These are phyloP conservation scores for Brenthis hecate DNA, from an alignment of 2,888 invertebrate species.

Conservation along the genomic window DNA sequence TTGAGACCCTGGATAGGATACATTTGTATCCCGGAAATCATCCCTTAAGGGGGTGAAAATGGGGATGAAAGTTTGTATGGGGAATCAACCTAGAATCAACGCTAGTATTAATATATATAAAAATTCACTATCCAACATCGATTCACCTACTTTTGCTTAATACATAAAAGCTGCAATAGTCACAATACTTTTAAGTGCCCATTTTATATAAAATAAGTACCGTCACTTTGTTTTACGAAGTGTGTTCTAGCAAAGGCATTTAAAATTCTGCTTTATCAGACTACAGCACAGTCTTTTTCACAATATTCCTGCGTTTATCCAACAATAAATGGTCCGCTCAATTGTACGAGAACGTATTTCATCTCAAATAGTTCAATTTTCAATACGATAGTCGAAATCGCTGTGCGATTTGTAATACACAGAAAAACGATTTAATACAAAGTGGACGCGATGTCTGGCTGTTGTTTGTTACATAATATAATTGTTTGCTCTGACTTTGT, in stretches of 20 bases:
- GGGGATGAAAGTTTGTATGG: too few species aligned
- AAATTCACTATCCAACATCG: too few species aligned
- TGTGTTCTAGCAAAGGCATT: background rate
- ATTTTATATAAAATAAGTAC: constrained; percentile 5
- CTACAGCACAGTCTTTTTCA: background rate
- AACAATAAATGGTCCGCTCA: constrained; percentile 16
- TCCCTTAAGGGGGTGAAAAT: too few species aligned
- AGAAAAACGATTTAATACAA: constrained; percentile 21
- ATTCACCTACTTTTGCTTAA: background rate
- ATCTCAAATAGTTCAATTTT: constrained; percentile 32
- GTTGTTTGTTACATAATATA: background rate
- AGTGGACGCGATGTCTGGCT: constrained; percentile 1
- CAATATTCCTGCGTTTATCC: constrained; percentile 7
- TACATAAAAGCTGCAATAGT: constrained; percentile 2
- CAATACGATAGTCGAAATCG: constrained; percentile 27
- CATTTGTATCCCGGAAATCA: too few species aligned
- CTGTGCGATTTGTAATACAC: constrained; percentile 22
- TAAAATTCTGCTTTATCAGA: background rate
- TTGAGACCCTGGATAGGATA: too few species aligned
- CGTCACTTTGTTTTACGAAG: constrained; percentile 1
- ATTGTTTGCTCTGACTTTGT: background rate
- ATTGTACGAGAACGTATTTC: constrained; percentile 29
- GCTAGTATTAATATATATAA: too few species aligned
- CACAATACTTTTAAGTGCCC: constrained; percentile 6
- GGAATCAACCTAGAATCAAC: too few species aligned